A percentile compares a stretch with the other conserved stretches of the same genome.
phyloP scores from a whole-genome alignment of 2,113 vertebrate species.

The Heptranchias perlo region DNA sequence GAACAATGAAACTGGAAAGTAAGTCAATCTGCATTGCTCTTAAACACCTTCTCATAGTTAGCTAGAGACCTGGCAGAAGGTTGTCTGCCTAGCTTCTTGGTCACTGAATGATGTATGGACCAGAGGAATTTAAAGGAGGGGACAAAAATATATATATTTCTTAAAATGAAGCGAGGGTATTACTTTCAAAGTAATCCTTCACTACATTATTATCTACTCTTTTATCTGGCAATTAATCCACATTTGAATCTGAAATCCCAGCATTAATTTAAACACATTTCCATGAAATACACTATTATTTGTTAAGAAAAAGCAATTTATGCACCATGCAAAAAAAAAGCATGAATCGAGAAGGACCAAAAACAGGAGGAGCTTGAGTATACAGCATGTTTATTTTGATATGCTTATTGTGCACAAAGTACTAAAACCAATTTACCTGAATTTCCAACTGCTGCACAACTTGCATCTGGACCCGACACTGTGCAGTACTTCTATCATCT shows the following conservation, averaged over 20 bases:
- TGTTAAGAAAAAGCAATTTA: neutral
- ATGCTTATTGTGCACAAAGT: neutral
- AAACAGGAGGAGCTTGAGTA: constrained; percentile 31
- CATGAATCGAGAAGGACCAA: constrained; percentile 34
- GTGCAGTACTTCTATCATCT: constrained; percentile 95
- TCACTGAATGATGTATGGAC: neutral
- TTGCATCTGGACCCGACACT: constrained; percentile 98
- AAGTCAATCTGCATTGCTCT: neutral
- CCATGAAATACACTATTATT: neutral
- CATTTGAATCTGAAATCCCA: neutral
- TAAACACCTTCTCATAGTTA: neutral
- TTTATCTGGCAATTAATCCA: neutral
- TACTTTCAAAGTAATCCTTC: neutral
- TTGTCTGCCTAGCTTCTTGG: neutral
- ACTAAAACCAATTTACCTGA: constrained; percentile 68
- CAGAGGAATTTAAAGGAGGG: neutral
- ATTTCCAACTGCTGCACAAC: constrained; percentile 98
- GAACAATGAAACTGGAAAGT: neutral
- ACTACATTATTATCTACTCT: neutral
- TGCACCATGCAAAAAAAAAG: constrained; percentile 45
- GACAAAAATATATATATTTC: neutral
- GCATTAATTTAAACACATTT: neutral
- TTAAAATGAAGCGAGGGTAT: neutral
- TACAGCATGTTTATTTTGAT: neutral
- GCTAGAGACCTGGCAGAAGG: neutral